Evolutionary conservation across 2,113 vertebrate genomes (phyloP), one percentile per base, ranked within the genome.

Genomic region (Thamnophis sirtalis): DNA sequence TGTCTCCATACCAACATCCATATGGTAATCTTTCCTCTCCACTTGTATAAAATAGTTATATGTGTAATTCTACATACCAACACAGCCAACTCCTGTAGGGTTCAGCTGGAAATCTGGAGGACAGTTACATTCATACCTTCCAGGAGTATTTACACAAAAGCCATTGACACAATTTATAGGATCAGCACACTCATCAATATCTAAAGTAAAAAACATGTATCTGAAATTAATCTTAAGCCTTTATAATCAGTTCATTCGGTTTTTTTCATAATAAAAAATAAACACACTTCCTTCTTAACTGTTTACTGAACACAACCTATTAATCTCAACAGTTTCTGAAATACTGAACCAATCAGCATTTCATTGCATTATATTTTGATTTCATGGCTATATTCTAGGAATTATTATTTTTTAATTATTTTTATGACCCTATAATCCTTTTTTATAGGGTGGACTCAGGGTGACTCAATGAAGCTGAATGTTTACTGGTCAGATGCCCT

Each of bases 131-230:
- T 98, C 97, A 1, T 98, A 98, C n/a, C 97, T 97, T 89, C 98
- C 98, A 1, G 98, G 97, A 1, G 97, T 98, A 93, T 98, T 98
- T 91, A 98, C 96, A 96, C 98, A 98, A 2, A 98, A 95, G 60
- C 98, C 98, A 49, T 98, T 98, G 89, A 98, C 98, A 95, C 98
- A 98, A 93, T 98, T 98, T 91, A 98, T 98, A 26, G 98, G 98
- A 95, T 98, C 98, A 0, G 98, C 97, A 95, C 98, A 98, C 89
- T 98, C 98, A 93, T 98, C 97, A 0, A 98, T 96, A 95, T 98
- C 98, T 98, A 91, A 88, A 94, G 92, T 0, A 94, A 84, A 68
- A 94, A 94, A 53, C 1, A 48, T 38, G 88, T 2, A 73, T n/a
- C 87, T 43, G 33, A 58, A 93, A 92, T 33, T n/a, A 73, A 9